A percentile compares a stretch with the other conserved stretches of the same genome.
Conservation (phyloP, 1,140 invertebrate genomes). For the Drosophila ficusphila region DNA sequence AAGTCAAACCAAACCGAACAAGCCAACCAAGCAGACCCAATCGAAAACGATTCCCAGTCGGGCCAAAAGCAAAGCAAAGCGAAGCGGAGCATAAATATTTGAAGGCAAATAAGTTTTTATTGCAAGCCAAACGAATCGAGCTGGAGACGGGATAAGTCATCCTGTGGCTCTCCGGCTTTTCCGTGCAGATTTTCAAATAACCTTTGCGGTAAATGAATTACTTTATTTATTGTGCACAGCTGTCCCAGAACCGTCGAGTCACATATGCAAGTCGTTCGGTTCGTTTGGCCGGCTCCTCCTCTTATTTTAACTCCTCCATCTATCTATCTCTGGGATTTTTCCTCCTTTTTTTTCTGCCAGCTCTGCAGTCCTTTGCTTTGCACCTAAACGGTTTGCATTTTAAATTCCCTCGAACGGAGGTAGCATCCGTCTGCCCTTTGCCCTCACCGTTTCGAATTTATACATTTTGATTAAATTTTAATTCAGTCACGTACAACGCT, state of each 20-base stretch:
- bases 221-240: conserved; percentile 77
- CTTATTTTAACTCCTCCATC: neutral
- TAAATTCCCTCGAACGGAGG: conserved; percentile 35
- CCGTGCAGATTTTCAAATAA: conserved; percentile 75
- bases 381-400: conserved; percentile 65
- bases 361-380: conserved; percentile 33
- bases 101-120: conserved; percentile 77
- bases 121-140: conserved; percentile 64
- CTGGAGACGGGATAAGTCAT: conserved; percentile 40
- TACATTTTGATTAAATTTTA: conserved; percentile 83
- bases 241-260: conserved; percentile 47
- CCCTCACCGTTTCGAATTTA: conserved; percentile 48
- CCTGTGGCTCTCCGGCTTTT: conserved; percentile 44
- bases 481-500: conserved; percentile 77
- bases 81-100: conserved; percentile 66
- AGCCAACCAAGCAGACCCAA: too few relatives aligned
- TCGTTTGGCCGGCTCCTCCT: conserved; percentile 25
- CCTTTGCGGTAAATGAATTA: conserved; percentile 80
- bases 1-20: conserved; percentile 1
- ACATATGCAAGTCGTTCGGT: conserved; percentile 51
- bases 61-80: conserved; percentile 2
- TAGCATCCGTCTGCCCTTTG: neutral
- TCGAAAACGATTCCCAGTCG: neutral
- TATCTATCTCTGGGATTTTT: neutral
- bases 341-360: conserved; percentile 10